These are phyloP conservation scores for Aporrectodea caliginosa DNA, from an alignment of 1,140 invertebrate genomes.

Conservation along the genomic window DNA sequence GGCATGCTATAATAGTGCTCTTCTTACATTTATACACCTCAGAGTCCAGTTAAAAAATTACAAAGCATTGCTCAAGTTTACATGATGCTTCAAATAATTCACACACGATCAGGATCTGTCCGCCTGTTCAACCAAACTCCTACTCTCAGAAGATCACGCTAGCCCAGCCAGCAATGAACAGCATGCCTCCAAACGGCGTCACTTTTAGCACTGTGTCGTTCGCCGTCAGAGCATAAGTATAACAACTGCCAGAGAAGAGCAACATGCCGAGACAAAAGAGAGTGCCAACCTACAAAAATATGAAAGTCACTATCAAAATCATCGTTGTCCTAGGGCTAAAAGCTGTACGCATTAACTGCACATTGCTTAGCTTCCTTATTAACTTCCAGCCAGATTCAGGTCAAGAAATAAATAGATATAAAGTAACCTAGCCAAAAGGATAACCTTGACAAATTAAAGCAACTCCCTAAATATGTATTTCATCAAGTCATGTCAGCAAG, in stretches of 20 bases:
- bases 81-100: too few species aligned
- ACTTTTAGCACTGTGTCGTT: slow-evolving; percentile 67
- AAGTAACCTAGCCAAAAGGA: not conserved
- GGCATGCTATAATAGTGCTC: too few species aligned
- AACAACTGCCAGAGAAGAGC: slow-evolving; percentile 84
- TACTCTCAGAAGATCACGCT: slow-evolving; percentile 74
- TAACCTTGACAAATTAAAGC: too few species aligned
- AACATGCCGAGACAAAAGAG: slow-evolving; percentile 73
- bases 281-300: slow-evolving; percentile 62
- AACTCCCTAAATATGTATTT: too few species aligned
- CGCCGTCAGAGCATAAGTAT: slow-evolving; percentile 79
- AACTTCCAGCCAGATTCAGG: not conserved
- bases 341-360: too few species aligned
- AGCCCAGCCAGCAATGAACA: slow-evolving; percentile 82
- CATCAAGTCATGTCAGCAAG: too few species aligned
- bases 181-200: slow-evolving; percentile 79
- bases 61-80: too few species aligned
- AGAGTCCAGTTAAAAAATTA: too few species aligned
- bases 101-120: too few species aligned
- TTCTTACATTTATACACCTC: too few species aligned
- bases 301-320: not conserved
- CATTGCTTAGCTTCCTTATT: not conserved
- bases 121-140: too few species aligned
- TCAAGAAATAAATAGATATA: not conserved
- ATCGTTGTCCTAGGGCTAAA: too few species aligned